These are phyloP conservation scores for Psittacula derbiana DNA, from an alignment of 2,797 vertebrate genomes.

Conservation along the genomic window DNA sequence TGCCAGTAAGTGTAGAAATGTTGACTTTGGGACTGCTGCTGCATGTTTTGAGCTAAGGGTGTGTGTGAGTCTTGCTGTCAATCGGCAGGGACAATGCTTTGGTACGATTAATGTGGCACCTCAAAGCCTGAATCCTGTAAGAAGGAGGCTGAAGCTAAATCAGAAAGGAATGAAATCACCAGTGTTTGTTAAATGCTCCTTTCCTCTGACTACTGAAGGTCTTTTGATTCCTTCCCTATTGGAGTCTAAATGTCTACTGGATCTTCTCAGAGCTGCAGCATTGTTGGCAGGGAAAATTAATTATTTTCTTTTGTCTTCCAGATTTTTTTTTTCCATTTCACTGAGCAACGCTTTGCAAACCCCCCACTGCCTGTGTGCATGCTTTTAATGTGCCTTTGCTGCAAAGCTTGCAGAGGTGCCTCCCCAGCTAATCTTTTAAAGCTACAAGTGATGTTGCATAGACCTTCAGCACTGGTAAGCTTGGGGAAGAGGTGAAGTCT, in stretches of 20 bases:
- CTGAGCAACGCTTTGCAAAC: background rate
- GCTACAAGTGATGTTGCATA: background rate
- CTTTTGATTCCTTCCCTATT: background rate
- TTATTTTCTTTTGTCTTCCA: background rate
- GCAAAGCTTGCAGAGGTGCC: background rate
- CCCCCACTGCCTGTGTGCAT: background rate
- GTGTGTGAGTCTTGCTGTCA: background rate
- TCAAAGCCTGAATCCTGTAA: background rate
- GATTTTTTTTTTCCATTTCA: background rate
- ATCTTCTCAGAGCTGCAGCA: background rate
- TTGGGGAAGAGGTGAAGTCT: background rate
- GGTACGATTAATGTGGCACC: background rate
- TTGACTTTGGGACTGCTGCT: background rate
- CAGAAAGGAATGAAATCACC: background rate
- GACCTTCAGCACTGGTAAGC: background rate
- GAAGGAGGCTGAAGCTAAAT: background rate
- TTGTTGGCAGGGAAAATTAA: background rate
- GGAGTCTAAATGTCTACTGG: background rate
- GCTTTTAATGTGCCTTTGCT: background rate
- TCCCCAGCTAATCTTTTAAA: background rate
- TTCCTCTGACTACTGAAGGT: background rate
- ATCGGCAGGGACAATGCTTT: background rate
- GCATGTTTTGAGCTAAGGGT: background rate
- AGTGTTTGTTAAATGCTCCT: background rate
- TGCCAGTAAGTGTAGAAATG: background rate